Base-by-base conservation (phyloP, 2,888 invertebrate species). In the Fabriciana adippe region DNA sequence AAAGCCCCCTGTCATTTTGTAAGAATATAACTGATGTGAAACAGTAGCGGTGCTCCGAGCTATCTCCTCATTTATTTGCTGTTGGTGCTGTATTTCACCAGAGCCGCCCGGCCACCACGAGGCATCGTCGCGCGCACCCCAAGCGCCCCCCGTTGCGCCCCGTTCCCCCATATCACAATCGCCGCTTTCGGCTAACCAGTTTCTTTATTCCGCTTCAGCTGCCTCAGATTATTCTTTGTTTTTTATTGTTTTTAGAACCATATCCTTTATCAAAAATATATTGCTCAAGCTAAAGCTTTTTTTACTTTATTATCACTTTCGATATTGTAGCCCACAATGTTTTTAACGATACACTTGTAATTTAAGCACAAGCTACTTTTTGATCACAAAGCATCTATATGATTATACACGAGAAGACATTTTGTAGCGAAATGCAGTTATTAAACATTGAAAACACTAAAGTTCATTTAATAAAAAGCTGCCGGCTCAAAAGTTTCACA, bases 1-100 rank as follows among this genome's bases (percentile, higher is more conserved):
- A 93, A 97, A 96, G 86, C 96, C 96, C 86, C 96, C 95, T 81
- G 96, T 95, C 96, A 97, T 96, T 94, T 97, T 97, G 88, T 97
- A 97, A 73, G 95, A 95, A 86, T 96, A 97, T 78, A 96, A 93
- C 88, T 96, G 96, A 84, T 96, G 96, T 80, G 93, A 91, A 73
- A 93, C 81, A 66, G 90, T 83, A 31, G 90, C 89, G 69, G 90
- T 90, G 72, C 89, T 91, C 73, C 90, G 84, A 53, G 92, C 90
- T 59, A 91, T 89, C 71, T 92, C 91, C 72, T 93, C 92, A 82
- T 90, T 89, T 77, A 91, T 76, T 83, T 92, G 92, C 85, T 90
- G 91, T 85, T 90, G 91, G 81, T 92, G 88, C 83, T 92, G 92
- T 76, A 90, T 81, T 84, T 90, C 92, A 84, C 89, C 89, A 83